Evolutionary conservation across 2,797 vertebrate genomes (phyloP).

Genomic region (Rhadinocentrus ornatus): DNA sequence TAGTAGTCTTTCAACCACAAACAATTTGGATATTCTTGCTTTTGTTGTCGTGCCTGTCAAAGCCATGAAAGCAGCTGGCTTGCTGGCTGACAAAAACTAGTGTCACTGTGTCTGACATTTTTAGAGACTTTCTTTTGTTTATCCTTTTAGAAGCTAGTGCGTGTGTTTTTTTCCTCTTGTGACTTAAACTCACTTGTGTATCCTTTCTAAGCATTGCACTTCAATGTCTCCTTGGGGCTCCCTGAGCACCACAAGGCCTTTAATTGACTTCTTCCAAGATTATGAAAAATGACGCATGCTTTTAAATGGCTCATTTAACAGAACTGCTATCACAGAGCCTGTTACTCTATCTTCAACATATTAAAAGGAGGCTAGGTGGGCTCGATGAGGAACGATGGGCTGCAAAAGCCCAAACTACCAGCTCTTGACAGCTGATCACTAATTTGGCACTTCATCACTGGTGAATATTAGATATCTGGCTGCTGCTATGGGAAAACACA

Average conservation of each 20-base stretch:
- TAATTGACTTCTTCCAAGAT: conserved; percentile 71
- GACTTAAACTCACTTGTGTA: conserved; percentile 31
- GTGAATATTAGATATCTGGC: conserved; percentile 46
- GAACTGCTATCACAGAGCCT: conserved; percentile 46
- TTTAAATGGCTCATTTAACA: conserved; percentile 76
- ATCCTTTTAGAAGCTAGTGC: conserved; percentile 18
- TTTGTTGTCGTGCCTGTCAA: conserved; percentile 47
- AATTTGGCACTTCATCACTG: conserved; percentile 68
- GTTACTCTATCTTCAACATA: conserved; percentile 69
- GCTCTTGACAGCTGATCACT: conserved; percentile 65
- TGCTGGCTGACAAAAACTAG: conserved; percentile 40
- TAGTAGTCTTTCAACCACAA: conserved; percentile 59
- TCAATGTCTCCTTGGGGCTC: conserved; percentile 54
- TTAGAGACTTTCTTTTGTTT: conserved; percentile 54
- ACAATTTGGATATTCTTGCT: conserved; percentile 58
- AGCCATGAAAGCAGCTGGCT: conserved; percentile 28
- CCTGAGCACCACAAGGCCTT: conserved; percentile 51
- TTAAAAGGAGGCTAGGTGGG: conserved; percentile 57
- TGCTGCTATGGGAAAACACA: conserved; percentile 39
- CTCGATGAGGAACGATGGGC: conserved; percentile 72
- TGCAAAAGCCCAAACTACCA: conserved; percentile 24
- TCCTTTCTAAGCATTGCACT: conserved; percentile 27
- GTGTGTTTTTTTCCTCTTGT: conserved; percentile 41
- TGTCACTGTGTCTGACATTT: conserved; percentile 51
- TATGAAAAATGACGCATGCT: conserved; percentile 73